Base-by-base conservation (phyloP, 2,113 vertebrate species). In the Theropithecus gelada region DNA sequence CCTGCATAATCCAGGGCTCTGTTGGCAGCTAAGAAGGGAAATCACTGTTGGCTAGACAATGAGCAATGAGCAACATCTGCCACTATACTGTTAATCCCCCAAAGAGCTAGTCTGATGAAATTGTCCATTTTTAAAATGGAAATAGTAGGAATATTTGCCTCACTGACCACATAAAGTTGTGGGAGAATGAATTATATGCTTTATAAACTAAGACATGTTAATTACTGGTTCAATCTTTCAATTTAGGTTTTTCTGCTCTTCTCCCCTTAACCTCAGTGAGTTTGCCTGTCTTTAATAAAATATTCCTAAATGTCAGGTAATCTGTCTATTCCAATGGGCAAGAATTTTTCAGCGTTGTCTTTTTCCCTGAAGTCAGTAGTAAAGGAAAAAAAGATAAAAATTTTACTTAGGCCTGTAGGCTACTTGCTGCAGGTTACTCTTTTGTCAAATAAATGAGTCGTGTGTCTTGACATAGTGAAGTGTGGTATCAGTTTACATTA, bases 401-500 rank as follows among this genome's bases (percentile, higher is more conserved):
- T 64, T 87, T 76, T 48, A 64, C 25, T 80, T 66, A 35, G 43
- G 6, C 43, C 55, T 57, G 3, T 43, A 91, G 30, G 55, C 35
- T 43, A 8, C 35, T 76, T 88, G 50, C 66, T 23, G 1, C 48
- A 94, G 61, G 82, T 50, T 78, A 20, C 6, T 8, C 87, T 94
- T 96, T 85, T 45, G 78, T 90, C 73, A 84, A 81, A 88, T 57
- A 98, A 97, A 87, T 76, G 94, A 80, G 80, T 68, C 86, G 55
- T 48, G 30, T 94, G 61, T 86, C 84, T 97, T 94, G 91, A 93
- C 91, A 88, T 17, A 96, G 89, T 87, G 83, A 96, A 97, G 84
- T 86, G 81, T 95, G 94, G 88, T 87, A 95, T 93, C 85, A 83
- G 68, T 94, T 98, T 94, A 84, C 80, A 59, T 98, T 97, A 81